A percentile compares a stretch with the other conserved stretches of the same genome.
Conservation (phyloP, 1,140 invertebrate species). For the Halyomorpha halys region DNA sequence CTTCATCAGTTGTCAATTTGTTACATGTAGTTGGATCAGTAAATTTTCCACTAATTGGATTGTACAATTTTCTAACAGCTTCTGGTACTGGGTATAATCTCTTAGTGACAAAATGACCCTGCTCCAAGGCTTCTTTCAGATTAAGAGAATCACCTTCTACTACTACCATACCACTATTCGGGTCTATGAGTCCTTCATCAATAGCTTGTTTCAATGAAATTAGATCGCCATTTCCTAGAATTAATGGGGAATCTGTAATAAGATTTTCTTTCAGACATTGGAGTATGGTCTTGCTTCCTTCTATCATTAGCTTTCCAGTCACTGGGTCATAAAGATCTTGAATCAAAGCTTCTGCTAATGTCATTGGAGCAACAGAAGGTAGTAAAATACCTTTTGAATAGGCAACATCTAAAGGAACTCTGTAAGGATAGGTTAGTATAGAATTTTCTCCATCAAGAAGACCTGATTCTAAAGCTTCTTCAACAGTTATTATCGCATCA, state of each 20-base stretch:
- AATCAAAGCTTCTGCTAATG: conserved; percentile 74
- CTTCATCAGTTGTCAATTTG: conserved; percentile 60
- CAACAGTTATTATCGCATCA: conserved; percentile 51
- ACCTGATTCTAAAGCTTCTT: conserved; percentile 54
- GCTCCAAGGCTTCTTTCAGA: conserved; percentile 65
- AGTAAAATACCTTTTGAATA: conserved; percentile 66
- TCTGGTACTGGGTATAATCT: conserved; percentile 72
- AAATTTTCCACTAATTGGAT: conserved; percentile 59
- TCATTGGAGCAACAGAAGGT: conserved; percentile 63
- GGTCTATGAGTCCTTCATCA: conserved; percentile 52
- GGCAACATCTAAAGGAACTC: conserved; percentile 60
- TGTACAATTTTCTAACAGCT: conserved; percentile 71
- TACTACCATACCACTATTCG: conserved; percentile 58
- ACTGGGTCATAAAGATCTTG: conserved; percentile 68
- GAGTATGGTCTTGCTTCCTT: conserved; percentile 10
- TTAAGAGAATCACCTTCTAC: conserved; percentile 42
- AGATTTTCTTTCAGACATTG: conserved; percentile 1
- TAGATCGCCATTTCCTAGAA: conserved; percentile 63
- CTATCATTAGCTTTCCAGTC: conserved; percentile 32
- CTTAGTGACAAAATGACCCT: conserved; percentile 70
- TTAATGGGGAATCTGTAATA: conserved; percentile 1
- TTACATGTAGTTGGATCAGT: conserved; percentile 57
- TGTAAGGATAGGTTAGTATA: conserved; percentile 52
- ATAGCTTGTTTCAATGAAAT: conserved; percentile 74
- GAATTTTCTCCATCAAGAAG: conserved; percentile 61